Conservation (phyloP, 2,888 invertebrate genomes). For the Tipula confusa region DNA sequence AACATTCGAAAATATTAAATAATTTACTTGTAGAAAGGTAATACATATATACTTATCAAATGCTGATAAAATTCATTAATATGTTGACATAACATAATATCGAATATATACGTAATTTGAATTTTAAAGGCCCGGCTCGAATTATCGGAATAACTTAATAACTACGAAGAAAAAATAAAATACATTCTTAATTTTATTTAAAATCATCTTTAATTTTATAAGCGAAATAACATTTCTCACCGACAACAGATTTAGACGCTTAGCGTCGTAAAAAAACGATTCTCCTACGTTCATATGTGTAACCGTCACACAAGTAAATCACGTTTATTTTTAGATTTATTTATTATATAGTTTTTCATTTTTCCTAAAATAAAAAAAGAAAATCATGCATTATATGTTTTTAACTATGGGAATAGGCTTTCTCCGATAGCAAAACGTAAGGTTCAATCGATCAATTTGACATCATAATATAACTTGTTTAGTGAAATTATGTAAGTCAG, state of each 20-base stretch:
- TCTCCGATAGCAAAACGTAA: background rate
- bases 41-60: too few species aligned
- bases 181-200: background rate
- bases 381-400: background rate
- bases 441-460: background rate
- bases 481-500: background rate
- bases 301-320: background rate
- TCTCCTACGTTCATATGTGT: background rate
- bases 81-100: too few species aligned
- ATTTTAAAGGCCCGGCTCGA: too few species aligned
- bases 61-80: too few species aligned
- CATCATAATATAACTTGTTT: background rate
- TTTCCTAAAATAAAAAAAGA: background rate
- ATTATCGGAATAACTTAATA: too few species aligned
- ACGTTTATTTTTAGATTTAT: background rate
- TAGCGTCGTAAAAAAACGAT: background rate
- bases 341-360: background rate
- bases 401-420: too few species aligned
- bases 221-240: background rate
- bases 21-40: too few species aligned
- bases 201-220: background rate
- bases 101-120: too few species aligned
- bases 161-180: too few species aligned
- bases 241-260: background rate
- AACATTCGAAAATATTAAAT: too few species aligned